These are phyloP conservation scores for Venustoraphidia nigricollis DNA, from an alignment of 2,888 invertebrate species.

Conservation along the genomic window DNA sequence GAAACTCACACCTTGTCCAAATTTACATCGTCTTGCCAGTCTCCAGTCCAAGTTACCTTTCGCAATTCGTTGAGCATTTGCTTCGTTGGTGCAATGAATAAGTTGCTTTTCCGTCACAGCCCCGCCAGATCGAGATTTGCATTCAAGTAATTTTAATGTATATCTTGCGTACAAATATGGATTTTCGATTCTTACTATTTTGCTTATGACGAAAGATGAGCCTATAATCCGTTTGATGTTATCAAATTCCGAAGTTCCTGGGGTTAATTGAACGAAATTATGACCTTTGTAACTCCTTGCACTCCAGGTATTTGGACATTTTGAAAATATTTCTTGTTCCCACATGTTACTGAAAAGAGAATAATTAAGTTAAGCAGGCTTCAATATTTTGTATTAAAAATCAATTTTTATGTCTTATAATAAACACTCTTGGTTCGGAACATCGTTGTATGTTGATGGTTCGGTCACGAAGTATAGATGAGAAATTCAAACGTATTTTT, in stretches of 20 bases:
- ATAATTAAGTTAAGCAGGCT: no score
- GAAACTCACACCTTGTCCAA: conserved; percentile 21
- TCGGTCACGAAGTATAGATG: no score
- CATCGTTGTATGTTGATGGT: no score
- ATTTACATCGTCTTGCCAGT: conserved; percentile 14
- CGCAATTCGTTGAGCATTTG: conserved; percentile 17
- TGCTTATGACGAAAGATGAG: not conserved
- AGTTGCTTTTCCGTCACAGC: conserved; percentile 8
- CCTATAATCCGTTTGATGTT: not conserved
- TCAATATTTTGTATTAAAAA: no score
- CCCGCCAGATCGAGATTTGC: conserved; percentile 10
- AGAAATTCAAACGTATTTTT: no score
- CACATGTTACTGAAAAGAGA: no score
- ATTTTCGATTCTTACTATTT: conserved; percentile 17
- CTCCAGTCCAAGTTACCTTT: conserved; percentile 20
- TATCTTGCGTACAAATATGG: conserved; percentile 17
- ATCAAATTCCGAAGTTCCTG: not conserved
- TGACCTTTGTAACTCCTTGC: no score
- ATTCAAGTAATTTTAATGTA: conserved; percentile 16
- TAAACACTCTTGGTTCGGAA: no score
- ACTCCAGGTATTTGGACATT: no score
- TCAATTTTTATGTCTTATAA: no score
- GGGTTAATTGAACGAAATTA: not conserved
- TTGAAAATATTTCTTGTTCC: no score
- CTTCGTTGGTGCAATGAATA: conserved; percentile 17